Evolutionary conservation across 2,888 invertebrate genomes (phyloP).

Genomic region (Rugalucina vietnamica): DNA sequence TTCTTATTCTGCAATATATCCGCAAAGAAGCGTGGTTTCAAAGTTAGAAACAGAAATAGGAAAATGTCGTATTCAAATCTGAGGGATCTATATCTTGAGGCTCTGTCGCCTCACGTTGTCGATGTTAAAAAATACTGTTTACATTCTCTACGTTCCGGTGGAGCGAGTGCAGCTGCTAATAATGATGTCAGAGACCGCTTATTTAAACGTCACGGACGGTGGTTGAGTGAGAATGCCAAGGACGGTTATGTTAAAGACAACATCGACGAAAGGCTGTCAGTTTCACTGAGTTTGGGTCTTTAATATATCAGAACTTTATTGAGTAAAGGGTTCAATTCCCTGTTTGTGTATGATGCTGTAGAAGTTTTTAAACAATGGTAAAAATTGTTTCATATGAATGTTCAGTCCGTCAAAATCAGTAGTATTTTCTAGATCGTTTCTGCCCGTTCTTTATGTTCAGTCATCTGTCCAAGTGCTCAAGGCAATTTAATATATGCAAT

Average conservation of each 20-base stretch:
- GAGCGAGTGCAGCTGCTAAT: slow-evolving; percentile 48
- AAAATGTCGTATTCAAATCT: slow-evolving; percentile 28
- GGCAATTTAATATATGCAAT: too few species aligned
- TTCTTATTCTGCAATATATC: slow-evolving; percentile 24
- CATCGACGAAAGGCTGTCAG: slow-evolving; percentile 5
- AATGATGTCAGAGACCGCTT: slow-evolving; percentile 38
- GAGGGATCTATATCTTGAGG: slow-evolving; percentile 29
- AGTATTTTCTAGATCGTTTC: too few species aligned
- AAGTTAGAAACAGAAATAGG: slow-evolving; percentile 1
- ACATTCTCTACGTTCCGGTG: slow-evolving; percentile 33
- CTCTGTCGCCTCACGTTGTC: slow-evolving; percentile 19
- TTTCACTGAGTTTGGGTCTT: neutral
- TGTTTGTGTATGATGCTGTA: too few species aligned
- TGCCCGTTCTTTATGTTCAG: too few species aligned
- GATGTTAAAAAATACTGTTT: slow-evolving; percentile 23
- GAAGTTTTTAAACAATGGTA: too few species aligned
- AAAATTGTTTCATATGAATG: too few species aligned
- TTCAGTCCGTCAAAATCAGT: too few species aligned
- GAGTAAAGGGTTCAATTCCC: too few species aligned
- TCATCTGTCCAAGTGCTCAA: too few species aligned
- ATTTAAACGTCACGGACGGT: slow-evolving; percentile 42
- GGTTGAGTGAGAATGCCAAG: slow-evolving; percentile 43
- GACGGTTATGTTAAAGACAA: slow-evolving; percentile 45
- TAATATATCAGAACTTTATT: too few species aligned
- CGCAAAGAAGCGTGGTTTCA: slow-evolving; percentile 1